phyloP scores from a whole-genome alignment of 2,797 vertebrate genomes.

The Eulemur coronatus region DNA sequence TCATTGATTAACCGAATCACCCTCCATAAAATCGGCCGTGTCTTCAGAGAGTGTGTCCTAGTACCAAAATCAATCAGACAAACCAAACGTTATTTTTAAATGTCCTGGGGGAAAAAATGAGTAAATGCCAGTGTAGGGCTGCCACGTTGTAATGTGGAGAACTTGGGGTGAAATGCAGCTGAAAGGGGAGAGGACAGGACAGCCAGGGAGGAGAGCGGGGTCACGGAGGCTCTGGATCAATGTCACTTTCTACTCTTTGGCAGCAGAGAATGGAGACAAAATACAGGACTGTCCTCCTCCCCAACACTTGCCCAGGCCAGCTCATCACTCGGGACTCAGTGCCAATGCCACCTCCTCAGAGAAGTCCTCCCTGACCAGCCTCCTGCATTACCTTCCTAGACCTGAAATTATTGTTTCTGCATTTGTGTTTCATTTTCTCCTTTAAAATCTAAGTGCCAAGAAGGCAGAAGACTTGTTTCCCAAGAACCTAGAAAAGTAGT shows the following conservation, averaged over 20 bases:
- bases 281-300: background rate
- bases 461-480: background rate
- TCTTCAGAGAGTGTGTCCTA: slow-evolving; percentile 30
- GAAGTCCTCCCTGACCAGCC: background rate
- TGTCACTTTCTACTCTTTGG: background rate
- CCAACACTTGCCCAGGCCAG: background rate
- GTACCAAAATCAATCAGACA: slow-evolving; percentile 13
- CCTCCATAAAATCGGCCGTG: background rate
- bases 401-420: background rate
- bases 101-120: background rate
- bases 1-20: background rate
- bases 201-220: background rate
- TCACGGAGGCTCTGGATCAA: accelerated
- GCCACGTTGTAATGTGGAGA: background rate
- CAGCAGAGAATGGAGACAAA: background rate
- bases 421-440: background rate
- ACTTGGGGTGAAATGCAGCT: background rate
- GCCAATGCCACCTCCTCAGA: background rate
- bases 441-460: background rate
- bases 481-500: background rate
- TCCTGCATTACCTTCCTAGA: background rate
- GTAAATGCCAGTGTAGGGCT: background rate
- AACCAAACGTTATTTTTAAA: slow-evolving; percentile 38
- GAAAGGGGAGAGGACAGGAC: background rate
- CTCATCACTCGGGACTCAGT: background rate